Evolutionary conservation across 2,797 vertebrate genomes (phyloP), one percentile per base, ranked within the genome.

Genomic region (Phaenicophaeus curvirostris): DNA sequence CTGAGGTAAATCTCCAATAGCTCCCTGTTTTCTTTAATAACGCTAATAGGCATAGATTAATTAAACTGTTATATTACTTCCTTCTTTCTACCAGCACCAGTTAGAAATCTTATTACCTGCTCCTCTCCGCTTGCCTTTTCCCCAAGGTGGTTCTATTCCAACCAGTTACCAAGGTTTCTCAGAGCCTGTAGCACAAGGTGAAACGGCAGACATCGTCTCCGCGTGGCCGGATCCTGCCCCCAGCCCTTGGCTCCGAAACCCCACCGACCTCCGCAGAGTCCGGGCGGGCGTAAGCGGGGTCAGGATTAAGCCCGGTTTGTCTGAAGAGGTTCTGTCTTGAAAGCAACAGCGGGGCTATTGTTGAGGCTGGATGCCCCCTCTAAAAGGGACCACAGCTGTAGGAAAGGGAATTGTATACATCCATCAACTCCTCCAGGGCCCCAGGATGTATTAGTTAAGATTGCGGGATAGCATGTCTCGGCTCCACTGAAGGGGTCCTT

Each of bases 381-480:
- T 93, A 82, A 93, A 96, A 94, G 94, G 95, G 96, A 95, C 90
- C 94, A 95, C 96, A 96, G 96, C 95, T 96, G 96, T 95, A 96
- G 93, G 93, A 87, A 94, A 95, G 94, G 95, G 96, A 96, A 96
- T 95, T 96, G 94, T 95, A 96, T 94, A 87, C 95, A 93, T 96
- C 96, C 94, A 95, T 96, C 96, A 96, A 90, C 96, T 96, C 95
- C 94, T 96, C 85, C 90, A 92, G 95, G 96, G 96, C 96, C 96
- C 93, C 96, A 96, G 95, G 94, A 96, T 96, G 94, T 96, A 93
- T 96, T 91, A 95, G 96, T 95, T 95, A 93, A 96, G 95, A 95
- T 96, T 95, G 96, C 5, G 77, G 96, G 96, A 94, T 96, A 96
- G 93, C 95, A 73, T 95, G 96, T 94, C 95, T 93, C 76, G 81